These are phyloP conservation scores for Rhinoptilus africanus DNA, from an alignment of 2,113 vertebrate genomes.

Conservation along the genomic window DNA sequence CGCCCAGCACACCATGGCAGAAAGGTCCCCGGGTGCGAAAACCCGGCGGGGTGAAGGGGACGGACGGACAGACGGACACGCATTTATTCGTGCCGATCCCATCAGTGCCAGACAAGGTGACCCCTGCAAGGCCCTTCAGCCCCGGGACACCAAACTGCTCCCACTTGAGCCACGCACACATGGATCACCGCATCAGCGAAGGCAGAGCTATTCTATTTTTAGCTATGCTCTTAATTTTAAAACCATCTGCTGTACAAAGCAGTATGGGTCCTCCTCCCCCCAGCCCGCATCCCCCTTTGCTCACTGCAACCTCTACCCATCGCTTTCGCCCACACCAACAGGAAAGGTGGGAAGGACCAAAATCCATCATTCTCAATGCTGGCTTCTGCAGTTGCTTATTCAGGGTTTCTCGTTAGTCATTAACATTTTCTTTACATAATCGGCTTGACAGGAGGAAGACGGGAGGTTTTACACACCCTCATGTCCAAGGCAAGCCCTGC, in stretches of 20 bases:
- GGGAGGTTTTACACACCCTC: neutral
- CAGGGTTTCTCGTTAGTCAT: neutral
- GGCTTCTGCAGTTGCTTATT: neutral
- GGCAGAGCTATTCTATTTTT: neutral
- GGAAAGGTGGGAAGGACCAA: neutral
- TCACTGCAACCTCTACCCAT: neutral
- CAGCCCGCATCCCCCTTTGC: neutral
- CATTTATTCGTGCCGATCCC: neutral
- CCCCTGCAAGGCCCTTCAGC: neutral
- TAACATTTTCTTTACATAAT: neutral
- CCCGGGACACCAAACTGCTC: neutral
- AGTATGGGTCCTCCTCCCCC: neutral
- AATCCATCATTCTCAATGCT: neutral
- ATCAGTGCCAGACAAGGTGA: neutral
- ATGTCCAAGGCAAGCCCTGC: neutral
- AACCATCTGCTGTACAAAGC: neutral
- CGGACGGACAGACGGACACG: neutral
- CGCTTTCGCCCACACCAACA: neutral
- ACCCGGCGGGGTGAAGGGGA: neutral
- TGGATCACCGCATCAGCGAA: neutral
- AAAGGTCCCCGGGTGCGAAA: neutral
- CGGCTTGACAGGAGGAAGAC: neutral
- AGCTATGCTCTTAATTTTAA: neutral
- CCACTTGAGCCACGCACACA: neutral
- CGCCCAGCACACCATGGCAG: accelerated